A percentile compares a stretch with the other conserved stretches of the same genome.
Conservation (phyloP, 2,113 vertebrate genomes). For the Hemiprocne comata region DNA sequence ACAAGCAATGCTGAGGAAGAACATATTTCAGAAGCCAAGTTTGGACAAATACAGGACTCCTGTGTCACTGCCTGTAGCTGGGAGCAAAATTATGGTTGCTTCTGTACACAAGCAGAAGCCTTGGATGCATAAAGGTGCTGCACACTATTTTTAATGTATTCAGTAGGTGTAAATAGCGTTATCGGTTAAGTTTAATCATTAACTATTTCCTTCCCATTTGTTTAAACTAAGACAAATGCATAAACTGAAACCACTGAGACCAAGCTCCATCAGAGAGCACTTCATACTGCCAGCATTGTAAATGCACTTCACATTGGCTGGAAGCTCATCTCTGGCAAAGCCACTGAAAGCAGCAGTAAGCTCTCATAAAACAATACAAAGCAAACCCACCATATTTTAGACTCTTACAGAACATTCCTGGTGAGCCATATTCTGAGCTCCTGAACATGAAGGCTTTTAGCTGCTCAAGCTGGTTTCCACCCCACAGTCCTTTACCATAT, state of each 20-base stretch:
- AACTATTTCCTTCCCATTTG: neutral
- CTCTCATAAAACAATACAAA: neutral
- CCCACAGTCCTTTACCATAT: neutral
- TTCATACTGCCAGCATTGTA: neutral
- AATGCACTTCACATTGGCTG: neutral
- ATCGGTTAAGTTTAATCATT: neutral
- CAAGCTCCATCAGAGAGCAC: neutral
- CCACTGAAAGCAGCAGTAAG: neutral
- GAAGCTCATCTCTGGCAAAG: neutral
- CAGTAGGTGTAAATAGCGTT: neutral
- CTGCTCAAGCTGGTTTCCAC: neutral
- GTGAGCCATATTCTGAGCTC: neutral
- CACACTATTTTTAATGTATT: neutral
- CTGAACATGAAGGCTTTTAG: neutral
- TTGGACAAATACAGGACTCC: neutral
- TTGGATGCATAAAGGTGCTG: neutral
- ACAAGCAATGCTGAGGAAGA: neutral
- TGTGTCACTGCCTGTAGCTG: neutral
- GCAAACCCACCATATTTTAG: neutral
- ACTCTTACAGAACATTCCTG: neutral
- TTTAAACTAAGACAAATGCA: neutral
- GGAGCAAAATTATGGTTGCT: neutral
- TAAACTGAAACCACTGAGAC: neutral
- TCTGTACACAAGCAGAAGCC: neutral
- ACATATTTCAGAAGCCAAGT: neutral